These are phyloP conservation scores for Dicyrtomina minuta DNA, from an alignment of 2,888 invertebrate species.

Conservation along the genomic window DNA sequence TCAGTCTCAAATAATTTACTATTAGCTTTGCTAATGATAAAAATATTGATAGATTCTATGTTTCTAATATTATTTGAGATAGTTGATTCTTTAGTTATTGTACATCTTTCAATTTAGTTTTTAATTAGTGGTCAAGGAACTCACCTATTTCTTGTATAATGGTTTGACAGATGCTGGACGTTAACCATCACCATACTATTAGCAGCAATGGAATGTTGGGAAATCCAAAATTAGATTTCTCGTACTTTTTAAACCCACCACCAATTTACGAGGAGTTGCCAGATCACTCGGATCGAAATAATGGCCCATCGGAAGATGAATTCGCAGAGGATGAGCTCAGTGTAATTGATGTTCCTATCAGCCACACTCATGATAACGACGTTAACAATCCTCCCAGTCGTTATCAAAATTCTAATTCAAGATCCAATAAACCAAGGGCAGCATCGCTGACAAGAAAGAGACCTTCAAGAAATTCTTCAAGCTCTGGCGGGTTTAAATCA, in stretches of 20 bases:
- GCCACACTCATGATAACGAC: conserved; percentile 43
- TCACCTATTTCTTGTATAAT: conserved; percentile 7
- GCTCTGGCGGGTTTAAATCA: conserved; percentile 48
- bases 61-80: no score
- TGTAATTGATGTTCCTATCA: conserved; percentile 53
- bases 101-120: no score
- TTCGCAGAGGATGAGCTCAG: conserved; percentile 53
- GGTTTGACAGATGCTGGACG: conserved; percentile 51
- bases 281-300: conserved; percentile 48
- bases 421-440: conserved; percentile 44
- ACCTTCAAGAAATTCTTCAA: conserved; percentile 31
- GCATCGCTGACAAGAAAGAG: conserved; percentile 49
- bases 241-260: conserved; percentile 53
- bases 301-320: conserved; percentile 53
- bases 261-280: conserved; percentile 53
- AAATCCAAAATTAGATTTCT: conserved; percentile 53
- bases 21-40: no score
- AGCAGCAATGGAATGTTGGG: conserved; percentile 47
- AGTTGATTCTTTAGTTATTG: no score
- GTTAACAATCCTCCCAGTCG: conserved; percentile 40
- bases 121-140: no score
- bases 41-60: no score
- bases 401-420: conserved; percentile 43
- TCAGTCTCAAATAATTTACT: no score
- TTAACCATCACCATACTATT: conserved; percentile 48